These are phyloP conservation scores for Thomomys bottae DNA, from an alignment of 2,113 vertebrate species.

Conservation along the genomic window DNA sequence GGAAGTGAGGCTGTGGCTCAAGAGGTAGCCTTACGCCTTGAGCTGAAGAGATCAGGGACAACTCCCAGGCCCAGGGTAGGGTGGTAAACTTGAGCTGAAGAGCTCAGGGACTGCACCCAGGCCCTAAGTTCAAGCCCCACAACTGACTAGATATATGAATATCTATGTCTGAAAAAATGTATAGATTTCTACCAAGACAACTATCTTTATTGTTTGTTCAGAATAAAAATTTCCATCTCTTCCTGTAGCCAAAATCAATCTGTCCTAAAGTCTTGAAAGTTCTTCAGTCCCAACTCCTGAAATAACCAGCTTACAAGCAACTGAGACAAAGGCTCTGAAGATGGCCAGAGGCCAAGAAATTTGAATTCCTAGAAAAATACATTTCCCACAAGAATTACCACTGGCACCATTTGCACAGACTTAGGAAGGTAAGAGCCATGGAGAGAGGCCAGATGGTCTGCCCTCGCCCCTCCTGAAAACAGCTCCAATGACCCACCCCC, in stretches of 20 bases:
- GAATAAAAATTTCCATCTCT: not conserved
- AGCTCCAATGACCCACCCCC: fast-evolving
- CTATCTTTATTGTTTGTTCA: not conserved
- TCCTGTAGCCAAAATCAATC: not conserved
- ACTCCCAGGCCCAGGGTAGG: no score
- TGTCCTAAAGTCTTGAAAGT: not conserved
- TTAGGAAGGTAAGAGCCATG: not conserved
- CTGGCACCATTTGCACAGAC: not conserved
- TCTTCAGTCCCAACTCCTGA: not conserved
- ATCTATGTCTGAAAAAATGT: no score
- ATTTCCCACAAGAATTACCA: not conserved
- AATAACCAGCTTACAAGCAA: not conserved
- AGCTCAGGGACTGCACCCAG: no score
- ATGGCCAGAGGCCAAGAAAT: not conserved
- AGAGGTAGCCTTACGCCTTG: no score
- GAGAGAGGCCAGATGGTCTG: not conserved
- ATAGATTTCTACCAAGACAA: no score
- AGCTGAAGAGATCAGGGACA: no score
- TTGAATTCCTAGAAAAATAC: not conserved
- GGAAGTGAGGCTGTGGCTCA: no score
- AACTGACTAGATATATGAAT: no score
- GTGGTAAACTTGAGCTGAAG: no score
- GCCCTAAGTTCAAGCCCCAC: no score
- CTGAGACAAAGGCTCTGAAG: not conserved
- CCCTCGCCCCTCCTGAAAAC: no score